Evolutionary conservation across 1,140 invertebrate species (phyloP), one percentile per base, ranked within the genome.

Genomic region (Trachymyrmex septentrionalis): DNA sequence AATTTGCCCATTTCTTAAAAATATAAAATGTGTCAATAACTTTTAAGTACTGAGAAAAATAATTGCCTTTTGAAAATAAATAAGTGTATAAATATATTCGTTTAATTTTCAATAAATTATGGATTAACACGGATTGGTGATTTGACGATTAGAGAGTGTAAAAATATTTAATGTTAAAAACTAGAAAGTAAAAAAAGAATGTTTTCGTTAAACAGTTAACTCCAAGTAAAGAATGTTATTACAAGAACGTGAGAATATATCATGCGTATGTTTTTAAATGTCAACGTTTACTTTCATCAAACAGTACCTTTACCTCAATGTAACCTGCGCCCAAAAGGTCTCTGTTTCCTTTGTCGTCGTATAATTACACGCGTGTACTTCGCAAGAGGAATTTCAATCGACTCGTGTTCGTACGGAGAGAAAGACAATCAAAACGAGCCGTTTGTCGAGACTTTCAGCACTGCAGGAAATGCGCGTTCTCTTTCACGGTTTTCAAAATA

Each of bases 351-450:
- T 12, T 57, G 69, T 75, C 44, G 61, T 14, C 55, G 2, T 72
- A 38, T 89, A 89, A 89, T 89, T 88, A 81, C 86, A 82, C 75
- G 69, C 82, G 81, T 64, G 85, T 73, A 53, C 69, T 73, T 53
- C 73, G 76, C 86, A 89, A 87, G 72, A 57, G 73, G 89, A 91
- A 92, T 91, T 87, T 86, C 91, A 92, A 88, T 86, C 12, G 72
- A 34, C 61, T 19, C 30, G 6, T 44, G 53, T 78, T 86, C 48
- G 53, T 53, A 64, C 61, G 38, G 59, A 63, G 61, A 55, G 66
- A 80, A 67, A 61, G 19, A 53, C n/a, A 19, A 38, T n/a, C 48
- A 21, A 71, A 38, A 59, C 34, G 53, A 63, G 19, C 55, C 21
- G 24, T 53, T 72, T 44, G 24, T 10, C 67, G 72, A n/a, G 71